These are phyloP conservation scores for Solea senegalensis DNA, from an alignment of 2,113 vertebrate genomes.

Conservation along the genomic window DNA sequence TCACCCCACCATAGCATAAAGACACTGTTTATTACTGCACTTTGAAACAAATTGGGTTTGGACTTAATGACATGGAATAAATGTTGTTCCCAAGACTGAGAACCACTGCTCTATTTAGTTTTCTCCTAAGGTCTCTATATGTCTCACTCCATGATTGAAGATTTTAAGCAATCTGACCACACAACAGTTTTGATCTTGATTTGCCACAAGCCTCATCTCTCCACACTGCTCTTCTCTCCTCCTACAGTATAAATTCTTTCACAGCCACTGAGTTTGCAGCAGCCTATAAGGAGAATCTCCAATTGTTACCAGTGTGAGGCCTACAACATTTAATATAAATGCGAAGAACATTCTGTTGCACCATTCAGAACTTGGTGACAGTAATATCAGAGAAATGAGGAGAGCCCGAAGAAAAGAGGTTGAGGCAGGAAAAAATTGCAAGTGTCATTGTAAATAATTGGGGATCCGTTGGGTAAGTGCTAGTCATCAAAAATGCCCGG, in stretches of 20 bases:
- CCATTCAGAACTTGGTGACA: neutral
- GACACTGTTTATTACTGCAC: too few species aligned
- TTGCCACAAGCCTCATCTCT: neutral
- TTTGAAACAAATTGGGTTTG: too few species aligned
- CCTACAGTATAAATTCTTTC: neutral
- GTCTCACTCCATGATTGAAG: neutral
- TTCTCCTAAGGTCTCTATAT: neutral
- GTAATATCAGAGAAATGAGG: neutral
- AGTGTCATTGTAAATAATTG: neutral
- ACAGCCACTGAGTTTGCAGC: neutral
- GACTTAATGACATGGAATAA: too few species aligned
- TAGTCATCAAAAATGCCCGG: neutral
- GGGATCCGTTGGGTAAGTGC: neutral
- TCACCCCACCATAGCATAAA: too few species aligned
- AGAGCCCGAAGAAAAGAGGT: neutral
- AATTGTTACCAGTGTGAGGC: neutral
- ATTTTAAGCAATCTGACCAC: neutral
- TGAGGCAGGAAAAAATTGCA: neutral
- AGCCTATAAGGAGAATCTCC: neutral
- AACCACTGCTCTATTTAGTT: neutral
- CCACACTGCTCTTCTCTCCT: neutral
- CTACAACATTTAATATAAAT: neutral
- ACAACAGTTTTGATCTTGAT: neutral
- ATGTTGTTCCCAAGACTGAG: too few species aligned
- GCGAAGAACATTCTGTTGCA: neutral